Conservation (phyloP, 1,140 invertebrate genomes). For the Ooceraea biroi region DNA sequence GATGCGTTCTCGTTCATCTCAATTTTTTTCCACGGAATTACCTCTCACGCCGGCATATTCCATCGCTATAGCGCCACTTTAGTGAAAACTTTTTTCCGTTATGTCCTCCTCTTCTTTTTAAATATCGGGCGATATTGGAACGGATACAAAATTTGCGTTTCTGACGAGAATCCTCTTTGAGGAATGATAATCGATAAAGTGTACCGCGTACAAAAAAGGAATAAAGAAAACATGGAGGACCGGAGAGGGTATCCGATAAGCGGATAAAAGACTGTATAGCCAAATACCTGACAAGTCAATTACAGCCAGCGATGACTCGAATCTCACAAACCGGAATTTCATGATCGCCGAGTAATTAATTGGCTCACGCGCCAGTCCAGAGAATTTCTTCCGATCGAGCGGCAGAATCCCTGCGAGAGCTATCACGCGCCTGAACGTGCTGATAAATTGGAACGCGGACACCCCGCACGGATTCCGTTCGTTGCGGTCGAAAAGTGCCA, state of each 20-base stretch:
- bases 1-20: constrained; percentile 11
- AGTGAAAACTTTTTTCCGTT: neutral
- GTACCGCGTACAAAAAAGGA: too few relatives aligned
- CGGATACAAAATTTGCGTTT: neutral
- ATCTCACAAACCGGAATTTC: constrained; percentile 49
- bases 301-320: constrained; percentile 36
- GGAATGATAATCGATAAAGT: neutral
- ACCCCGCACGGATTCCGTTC: constrained; percentile 48
- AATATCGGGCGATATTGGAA: too few relatives aligned
- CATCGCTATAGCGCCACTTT: neutral
- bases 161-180: neutral
- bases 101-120: neutral
- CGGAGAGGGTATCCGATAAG: neutral
- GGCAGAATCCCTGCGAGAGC: constrained; percentile 42
- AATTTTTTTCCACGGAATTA: constrained; percentile 10
- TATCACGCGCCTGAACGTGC: constrained; percentile 8
- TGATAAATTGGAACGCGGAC: constrained; percentile 65
- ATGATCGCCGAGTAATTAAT: constrained; percentile 58
- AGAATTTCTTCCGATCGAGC: constrained; percentile 56
- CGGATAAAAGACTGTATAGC: constrained; percentile 1
- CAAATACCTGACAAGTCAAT: constrained; percentile 49
- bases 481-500: constrained; percentile 44
- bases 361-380: constrained; percentile 32
- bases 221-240: neutral
- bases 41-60: neutral